A percentile compares a stretch with the other conserved stretches of the same genome.
Evolutionary conservation across 2,888 invertebrate species (phyloP).

Genomic region (Nysson spinosus): DNA sequence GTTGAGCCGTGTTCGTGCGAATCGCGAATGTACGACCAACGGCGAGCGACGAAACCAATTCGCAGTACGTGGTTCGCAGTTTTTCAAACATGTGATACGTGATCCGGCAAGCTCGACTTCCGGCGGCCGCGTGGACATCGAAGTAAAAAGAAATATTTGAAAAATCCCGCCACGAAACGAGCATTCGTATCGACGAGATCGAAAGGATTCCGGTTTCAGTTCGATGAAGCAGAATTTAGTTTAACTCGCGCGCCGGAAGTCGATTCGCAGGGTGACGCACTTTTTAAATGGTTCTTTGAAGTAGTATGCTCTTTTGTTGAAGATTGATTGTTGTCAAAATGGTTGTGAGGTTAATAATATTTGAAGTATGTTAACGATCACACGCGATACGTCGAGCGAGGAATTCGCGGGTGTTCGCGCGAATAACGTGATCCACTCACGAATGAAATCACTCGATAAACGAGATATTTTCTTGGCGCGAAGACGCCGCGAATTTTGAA

Average conservation of each 20-base stretch:
- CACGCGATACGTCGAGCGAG: conserved; percentile 26
- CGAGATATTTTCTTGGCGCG: neutral
- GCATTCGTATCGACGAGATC: too few species aligned
- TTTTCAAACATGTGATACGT: conserved; percentile 74
- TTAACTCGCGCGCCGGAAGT: conserved; percentile 56
- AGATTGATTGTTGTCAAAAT: conserved; percentile 75
- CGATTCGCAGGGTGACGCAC: conserved; percentile 60
- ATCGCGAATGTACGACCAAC: conserved; percentile 42
- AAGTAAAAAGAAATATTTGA: neutral
- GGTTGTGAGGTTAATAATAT: conserved; percentile 76
- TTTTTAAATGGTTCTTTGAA: conserved; percentile 70
- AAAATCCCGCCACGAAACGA: too few species aligned
- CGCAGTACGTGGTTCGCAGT: conserved; percentile 66
- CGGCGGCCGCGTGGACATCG: conserved; percentile 14
- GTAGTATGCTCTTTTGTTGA: conserved; percentile 72
- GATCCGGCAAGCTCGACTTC: conserved; percentile 57
- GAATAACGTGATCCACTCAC: neutral
- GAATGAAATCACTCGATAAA: neutral
- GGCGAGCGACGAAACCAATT: conserved; percentile 37
- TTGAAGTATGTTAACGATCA: conserved; percentile 68
- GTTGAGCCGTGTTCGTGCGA: conserved; percentile 46
- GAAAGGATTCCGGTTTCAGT: too few species aligned
- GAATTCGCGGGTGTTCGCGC: conserved; percentile 12
- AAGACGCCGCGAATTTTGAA: conserved; percentile 16
- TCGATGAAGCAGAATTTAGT: too few species aligned